Percentiles rank a stretch among this genome's conserved stretches.
Conservation (phyloP, 2,888 invertebrate genomes). For the Pristionchus arcanus region DNA sequence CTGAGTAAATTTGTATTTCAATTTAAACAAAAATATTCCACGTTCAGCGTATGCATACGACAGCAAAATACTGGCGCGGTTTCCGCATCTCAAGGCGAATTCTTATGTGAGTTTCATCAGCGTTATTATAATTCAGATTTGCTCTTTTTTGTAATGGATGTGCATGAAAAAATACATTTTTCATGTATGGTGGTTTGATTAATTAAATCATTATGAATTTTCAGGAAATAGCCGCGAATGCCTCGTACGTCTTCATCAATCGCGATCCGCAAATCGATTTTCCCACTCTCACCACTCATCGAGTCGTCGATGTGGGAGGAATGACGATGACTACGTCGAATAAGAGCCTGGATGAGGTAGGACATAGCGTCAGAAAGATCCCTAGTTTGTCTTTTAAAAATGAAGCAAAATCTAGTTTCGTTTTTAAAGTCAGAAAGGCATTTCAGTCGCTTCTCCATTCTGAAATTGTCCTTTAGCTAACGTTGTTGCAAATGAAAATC, state of each 20-base stretch:
- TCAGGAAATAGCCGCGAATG: constrained; percentile 10
- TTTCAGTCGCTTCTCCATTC: no score
- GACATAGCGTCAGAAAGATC: background rate
- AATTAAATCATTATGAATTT: no score
- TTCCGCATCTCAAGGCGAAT: background rate
- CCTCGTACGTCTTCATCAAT: background rate
- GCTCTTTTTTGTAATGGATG: background rate
- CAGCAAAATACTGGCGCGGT: background rate
- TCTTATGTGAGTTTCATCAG: background rate
- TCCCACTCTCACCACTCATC: constrained; percentile 1
- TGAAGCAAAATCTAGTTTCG: no score
- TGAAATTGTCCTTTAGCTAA: no score
- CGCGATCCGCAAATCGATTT: constrained; percentile 12
- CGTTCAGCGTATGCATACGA: background rate
- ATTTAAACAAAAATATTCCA: background rate
- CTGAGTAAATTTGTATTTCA: background rate
- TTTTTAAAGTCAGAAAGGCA: no score
- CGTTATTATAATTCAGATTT: background rate
- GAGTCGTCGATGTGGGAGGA: constrained; percentile 12
- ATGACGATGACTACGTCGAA: background rate
- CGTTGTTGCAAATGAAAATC: background rate
- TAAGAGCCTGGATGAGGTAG: background rate
- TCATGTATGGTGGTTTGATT: background rate
- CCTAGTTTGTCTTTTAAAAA: no score
- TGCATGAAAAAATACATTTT: background rate